Percentiles rank a stretch among this genome's conserved stretches.
phyloP scores from a whole-genome alignment of 2,888 invertebrate genomes.

The Acleris emargana region DNA sequence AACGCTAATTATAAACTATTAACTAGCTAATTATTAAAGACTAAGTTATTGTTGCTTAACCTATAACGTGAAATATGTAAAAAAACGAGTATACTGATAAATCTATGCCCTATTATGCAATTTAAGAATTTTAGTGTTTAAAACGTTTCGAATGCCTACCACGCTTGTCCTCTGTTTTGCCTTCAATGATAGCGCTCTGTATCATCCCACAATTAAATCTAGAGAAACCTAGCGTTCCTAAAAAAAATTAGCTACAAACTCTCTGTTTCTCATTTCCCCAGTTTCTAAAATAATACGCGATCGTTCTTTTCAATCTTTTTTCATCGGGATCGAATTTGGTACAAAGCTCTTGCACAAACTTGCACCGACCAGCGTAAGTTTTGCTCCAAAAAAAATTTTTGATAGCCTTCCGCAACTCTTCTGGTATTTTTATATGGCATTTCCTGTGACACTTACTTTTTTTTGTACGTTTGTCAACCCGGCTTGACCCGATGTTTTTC shows the following conservation, averaged over 20 bases:
- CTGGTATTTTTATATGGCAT: conserved; percentile 21
- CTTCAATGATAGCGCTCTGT: conserved; percentile 25
- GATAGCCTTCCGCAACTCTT: conserved; percentile 12
- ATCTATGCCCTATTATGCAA: too few species aligned
- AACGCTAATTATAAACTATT: too few species aligned
- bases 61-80: too few species aligned
- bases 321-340: conserved; percentile 13
- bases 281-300: conserved; percentile 21
- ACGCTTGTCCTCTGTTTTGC: conserved; percentile 12
- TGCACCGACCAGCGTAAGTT: conserved; percentile 15
- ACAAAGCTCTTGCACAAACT: conserved; percentile 18
- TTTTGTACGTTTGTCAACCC: conserved; percentile 19
- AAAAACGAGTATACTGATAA: too few species aligned
- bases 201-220: conserved; percentile 24
- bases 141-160: conserved; percentile 20
- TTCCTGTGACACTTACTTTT: conserved; percentile 21
- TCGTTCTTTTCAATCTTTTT: conserved; percentile 23
- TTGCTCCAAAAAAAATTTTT: conserved; percentile 16
- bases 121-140: neutral
- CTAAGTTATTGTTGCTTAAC: too few species aligned
- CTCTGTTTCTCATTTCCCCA: conserved; percentile 9
- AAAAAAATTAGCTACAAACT: conserved; percentile 22
- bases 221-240: conserved; percentile 15
- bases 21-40: too few species aligned
- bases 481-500: conserved; percentile 21